Evolutionary conservation across 2,113 vertebrate genomes (phyloP).

Genomic region (Ahaetulla prasina): DNA sequence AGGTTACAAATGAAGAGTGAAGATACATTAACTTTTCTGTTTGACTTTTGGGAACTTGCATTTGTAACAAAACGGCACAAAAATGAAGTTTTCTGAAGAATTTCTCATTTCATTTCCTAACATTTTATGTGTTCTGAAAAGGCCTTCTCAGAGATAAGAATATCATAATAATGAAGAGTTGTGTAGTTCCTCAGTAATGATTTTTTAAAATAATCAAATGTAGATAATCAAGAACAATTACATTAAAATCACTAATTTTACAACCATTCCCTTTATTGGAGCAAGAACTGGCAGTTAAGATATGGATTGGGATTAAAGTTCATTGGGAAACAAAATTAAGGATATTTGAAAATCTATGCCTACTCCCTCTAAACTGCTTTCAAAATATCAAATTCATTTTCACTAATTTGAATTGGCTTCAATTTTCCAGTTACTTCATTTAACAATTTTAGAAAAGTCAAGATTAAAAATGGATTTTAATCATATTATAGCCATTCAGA

Average conservation of each 20-base stretch:
- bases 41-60: not conserved
- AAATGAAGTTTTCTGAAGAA: not conserved
- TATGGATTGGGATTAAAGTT: not conserved
- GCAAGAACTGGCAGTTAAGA: not conserved
- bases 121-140: not conserved
- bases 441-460: not conserved
- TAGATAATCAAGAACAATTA: not conserved
- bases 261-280: not conserved
- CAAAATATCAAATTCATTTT: not conserved
- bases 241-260: not conserved
- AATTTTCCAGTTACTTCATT: not conserved
- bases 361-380: not conserved
- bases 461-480: not conserved
- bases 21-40: not conserved
- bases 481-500: not conserved
- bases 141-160: not conserved
- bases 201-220: not conserved
- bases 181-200: not conserved
- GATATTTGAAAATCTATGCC: too few species aligned
- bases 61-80: not conserved
- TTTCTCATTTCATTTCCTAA: slow-evolving; percentile 4
- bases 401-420: not conserved
- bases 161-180: not conserved
- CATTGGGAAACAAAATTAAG: not conserved
- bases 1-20: not conserved